phyloP scores from a whole-genome alignment of 2,888 invertebrate genomes.

The Platynereis dumerilii region DNA sequence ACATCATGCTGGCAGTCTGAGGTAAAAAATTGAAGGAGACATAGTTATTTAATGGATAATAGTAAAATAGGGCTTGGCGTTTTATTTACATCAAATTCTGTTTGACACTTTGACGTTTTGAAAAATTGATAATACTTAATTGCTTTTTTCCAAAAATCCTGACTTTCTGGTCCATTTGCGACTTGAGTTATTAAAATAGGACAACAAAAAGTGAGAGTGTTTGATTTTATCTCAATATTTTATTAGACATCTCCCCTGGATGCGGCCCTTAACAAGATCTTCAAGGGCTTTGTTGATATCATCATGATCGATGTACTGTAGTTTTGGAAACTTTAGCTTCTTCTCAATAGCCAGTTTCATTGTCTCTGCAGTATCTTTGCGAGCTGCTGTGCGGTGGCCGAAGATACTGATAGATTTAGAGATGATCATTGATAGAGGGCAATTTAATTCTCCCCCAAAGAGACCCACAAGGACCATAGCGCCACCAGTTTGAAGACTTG shows the following conservation, averaged over 20 bases:
- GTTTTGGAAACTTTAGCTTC: neutral
- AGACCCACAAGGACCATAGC: constrained; percentile 6
- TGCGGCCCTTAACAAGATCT: neutral
- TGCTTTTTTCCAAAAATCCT: too few species aligned
- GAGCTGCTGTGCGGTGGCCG: neutral
- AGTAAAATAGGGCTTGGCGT: too few species aligned
- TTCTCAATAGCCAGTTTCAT: neutral
- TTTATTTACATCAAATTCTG: too few species aligned
- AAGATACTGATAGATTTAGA: neutral
- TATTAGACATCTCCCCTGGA: constrained; percentile 15
- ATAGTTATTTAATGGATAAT: too few species aligned
- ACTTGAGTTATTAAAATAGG: too few species aligned
- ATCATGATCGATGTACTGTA: constrained; percentile 7
- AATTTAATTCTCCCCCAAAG: neutral
- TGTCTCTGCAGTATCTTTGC: neutral
- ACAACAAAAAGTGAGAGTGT: too few species aligned
- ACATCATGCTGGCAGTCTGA: too few species aligned
- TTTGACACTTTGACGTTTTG: too few species aligned
- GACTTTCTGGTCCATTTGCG: too few species aligned
- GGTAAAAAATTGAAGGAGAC: too few species aligned
- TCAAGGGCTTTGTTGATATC: constrained; percentile 7
- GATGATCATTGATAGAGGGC: constrained; percentile 8
- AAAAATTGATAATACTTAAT: too few species aligned
- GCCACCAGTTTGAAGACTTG: constrained; percentile 2
- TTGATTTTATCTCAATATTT: neutral